Conservation (phyloP, 2,113 vertebrate species). For the Poecile atricapillus region DNA sequence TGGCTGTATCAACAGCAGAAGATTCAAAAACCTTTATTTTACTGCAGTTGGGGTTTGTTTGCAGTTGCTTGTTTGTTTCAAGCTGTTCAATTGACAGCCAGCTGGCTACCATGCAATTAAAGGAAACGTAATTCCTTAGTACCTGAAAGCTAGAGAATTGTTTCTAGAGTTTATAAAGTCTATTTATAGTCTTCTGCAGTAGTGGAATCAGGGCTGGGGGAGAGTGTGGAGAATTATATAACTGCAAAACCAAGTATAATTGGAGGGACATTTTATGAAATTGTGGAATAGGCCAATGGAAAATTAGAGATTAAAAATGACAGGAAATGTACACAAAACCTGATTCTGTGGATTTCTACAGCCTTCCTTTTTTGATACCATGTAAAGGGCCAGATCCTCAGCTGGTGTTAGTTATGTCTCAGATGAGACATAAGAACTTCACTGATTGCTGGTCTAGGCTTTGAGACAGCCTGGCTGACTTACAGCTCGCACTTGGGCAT, state of each 20-base stretch:
- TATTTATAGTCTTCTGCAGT: not conserved
- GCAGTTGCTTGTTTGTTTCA: not conserved
- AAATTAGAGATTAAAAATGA: not conserved
- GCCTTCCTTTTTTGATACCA: not conserved
- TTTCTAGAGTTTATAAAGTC: not conserved
- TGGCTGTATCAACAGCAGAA: not conserved
- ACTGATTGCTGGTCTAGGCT: not conserved
- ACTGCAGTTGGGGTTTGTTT: not conserved
- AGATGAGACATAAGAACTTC: not conserved
- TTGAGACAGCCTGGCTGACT: not conserved
- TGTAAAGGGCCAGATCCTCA: not conserved
- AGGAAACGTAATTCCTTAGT: not conserved
- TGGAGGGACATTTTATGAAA: not conserved
- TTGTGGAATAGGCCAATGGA: not conserved
- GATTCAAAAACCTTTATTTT: not conserved
- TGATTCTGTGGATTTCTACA: not conserved
- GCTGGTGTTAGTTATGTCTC: not conserved
- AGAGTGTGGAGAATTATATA: not conserved
- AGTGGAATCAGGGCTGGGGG: not conserved
- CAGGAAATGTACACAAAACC: not conserved
- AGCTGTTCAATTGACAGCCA: not conserved
- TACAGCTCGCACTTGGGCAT: not conserved
- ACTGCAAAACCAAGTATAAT: not conserved
- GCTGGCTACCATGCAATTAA: not conserved
- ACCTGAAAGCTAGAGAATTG: not conserved